Base-by-base conservation (phyloP, 2,113 vertebrate genomes). In the Sapayoa aenigma region DNA sequence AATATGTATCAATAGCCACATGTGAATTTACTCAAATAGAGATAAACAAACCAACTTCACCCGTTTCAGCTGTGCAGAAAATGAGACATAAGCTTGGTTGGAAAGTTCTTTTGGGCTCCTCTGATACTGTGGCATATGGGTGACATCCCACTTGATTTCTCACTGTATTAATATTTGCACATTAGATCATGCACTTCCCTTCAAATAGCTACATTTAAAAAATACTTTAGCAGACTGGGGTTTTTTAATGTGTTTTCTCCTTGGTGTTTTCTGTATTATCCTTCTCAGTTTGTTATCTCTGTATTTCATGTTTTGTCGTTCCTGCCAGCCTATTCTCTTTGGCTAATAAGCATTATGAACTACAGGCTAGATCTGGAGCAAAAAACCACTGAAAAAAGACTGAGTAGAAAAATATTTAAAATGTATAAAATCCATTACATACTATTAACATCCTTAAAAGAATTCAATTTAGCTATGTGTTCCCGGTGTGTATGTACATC, bases 91-190 rank as follows among this genome's bases (percentile, higher is more conserved):
- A 76, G 52, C 16, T 72, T 76, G 44, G 27, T 67, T 83, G 49
- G 35, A 39, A 76, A 82, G 37, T 88, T 85, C 35, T 92, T 80
- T 42, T 78, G 44, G 49, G 63, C 25, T 90, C 13, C 30, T 94
- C 39, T 79, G 46, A 39, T 63, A 42, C 2, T 5, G 39, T 75
- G 71, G n/a, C 87, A 75, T 90, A 75, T 88, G 76, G 67, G 31
- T 95, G 76, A 79, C 67, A 76, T 89, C 84, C 87, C 67, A 86
- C 76, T 92, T 90, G 37, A 53, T 86, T 94, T 82, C 76, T 75
- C 25, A 63, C 67, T 88, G 44, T 76, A 69, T 90, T 93, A 73
- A 60, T 93, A 89, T 84, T 93, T 92, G 82, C 71, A 83, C 24
- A 46, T 67, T 82, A 76, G 47, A 75, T 94, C 66, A 72, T 69